Conservation (phyloP, 2,888 invertebrate species). For the Nomada fabriciana region DNA sequence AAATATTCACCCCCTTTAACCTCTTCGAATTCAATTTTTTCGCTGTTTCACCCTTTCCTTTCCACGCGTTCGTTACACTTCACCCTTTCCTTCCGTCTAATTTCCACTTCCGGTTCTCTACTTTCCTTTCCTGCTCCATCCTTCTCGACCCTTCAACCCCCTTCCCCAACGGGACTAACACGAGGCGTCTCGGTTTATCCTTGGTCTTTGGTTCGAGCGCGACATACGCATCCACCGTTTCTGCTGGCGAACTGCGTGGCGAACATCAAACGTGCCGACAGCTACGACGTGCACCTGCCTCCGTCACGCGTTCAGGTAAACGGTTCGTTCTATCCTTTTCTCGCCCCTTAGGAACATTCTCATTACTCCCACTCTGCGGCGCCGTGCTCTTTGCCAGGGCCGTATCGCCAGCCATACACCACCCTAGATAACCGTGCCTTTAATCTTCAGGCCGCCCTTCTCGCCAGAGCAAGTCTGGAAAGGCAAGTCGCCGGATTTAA, state of each 20-base stretch:
- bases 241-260: slow-evolving; percentile 70
- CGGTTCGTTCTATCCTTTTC: slow-evolving; percentile 71
- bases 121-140: neutral
- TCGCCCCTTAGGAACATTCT: slow-evolving; percentile 69
- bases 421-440: slow-evolving; percentile 27
- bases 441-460: slow-evolving; percentile 11
- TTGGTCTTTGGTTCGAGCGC: slow-evolving; percentile 60
- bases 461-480: neutral
- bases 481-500: neutral
- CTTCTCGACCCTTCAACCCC: neutral
- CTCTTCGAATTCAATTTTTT: neutral
- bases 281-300: slow-evolving; percentile 77
- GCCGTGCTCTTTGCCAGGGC: slow-evolving; percentile 47
- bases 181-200: slow-evolving; percentile 42
- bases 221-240: slow-evolving; percentile 71
- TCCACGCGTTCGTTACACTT: slow-evolving; percentile 27
- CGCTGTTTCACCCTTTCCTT: neutral
- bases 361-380: slow-evolving; percentile 73
- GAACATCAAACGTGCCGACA: slow-evolving; percentile 80
- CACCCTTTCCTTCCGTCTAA: slow-evolving; percentile 20
- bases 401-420: slow-evolving; percentile 42
- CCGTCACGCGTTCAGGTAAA: slow-evolving; percentile 75
- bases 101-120: slow-evolving; percentile 35
- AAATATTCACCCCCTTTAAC: neutral
- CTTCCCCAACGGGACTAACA: neutral